Evolutionary conservation across 2,888 invertebrate species (phyloP).

Genomic region (Limnephilus auricula): DNA sequence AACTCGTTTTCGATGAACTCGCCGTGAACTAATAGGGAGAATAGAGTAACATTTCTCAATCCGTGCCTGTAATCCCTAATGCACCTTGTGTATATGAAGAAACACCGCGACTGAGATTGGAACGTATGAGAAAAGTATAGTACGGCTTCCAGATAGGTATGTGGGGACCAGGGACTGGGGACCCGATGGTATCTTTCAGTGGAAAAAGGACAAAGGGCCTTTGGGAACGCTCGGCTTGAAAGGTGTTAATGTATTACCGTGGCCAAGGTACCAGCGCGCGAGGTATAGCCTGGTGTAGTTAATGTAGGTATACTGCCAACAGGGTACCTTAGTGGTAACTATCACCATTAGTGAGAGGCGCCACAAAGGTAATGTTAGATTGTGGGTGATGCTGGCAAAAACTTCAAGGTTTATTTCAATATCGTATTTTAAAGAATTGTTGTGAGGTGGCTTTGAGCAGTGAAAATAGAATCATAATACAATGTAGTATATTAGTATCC

Average conservation of each 20-base stretch:
- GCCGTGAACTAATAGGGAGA: background rate
- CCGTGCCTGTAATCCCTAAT: slow-evolving; percentile 50
- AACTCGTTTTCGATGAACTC: no score
- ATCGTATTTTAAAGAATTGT: background rate
- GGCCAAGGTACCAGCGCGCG: slow-evolving; percentile 38
- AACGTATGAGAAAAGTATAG: slow-evolving; percentile 43
- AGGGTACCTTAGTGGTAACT: slow-evolving; percentile 45
- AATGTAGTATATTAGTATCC: no score
- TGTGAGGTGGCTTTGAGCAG: background rate
- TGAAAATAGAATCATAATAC: no score
- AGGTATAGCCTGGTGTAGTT: background rate
- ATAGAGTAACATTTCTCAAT: background rate
- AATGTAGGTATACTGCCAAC: background rate
- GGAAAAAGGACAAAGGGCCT: slow-evolving; percentile 72
- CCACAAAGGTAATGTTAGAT: slow-evolving; percentile 61
- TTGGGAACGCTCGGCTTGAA: slow-evolving; percentile 67
- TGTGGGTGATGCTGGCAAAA: slow-evolving; percentile 16
- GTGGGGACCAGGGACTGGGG: slow-evolving; percentile 51
- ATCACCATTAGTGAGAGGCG: slow-evolving; percentile 59
- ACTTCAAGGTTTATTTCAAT: background rate
- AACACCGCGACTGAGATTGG: slow-evolving; percentile 56
- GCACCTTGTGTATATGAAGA: slow-evolving; percentile 63
- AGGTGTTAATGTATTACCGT: slow-evolving; percentile 73
- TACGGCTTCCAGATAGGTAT: background rate
- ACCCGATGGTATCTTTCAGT: slow-evolving; percentile 71